These are phyloP conservation scores for Leptinotarsa undecemlineata DNA, from an alignment of 1,140 invertebrate genomes.

Conservation along the genomic window DNA sequence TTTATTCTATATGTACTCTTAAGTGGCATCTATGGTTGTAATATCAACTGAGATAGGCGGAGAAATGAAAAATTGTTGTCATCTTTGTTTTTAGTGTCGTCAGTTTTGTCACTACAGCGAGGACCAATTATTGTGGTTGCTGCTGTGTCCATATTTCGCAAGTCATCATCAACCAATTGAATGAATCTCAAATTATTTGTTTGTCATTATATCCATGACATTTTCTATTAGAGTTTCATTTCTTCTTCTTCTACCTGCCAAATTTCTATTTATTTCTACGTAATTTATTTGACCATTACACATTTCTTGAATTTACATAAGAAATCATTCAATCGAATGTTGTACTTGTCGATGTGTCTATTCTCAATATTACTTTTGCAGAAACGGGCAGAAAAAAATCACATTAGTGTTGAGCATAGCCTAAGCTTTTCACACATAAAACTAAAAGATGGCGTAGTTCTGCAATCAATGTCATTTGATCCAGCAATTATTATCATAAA, in stretches of 20 bases:
- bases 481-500: neutral
- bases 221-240: slow-evolving; percentile 4
- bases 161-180: neutral
- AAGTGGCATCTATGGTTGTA: no score
- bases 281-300: no score
- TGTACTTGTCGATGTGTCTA: neutral
- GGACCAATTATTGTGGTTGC: no score
- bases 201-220: slow-evolving; percentile 3
- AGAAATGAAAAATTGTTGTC: no score
- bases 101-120: no score
- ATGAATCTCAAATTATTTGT: slow-evolving; percentile 7
- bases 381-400: neutral
- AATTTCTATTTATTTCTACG: no score
- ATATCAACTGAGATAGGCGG: no score
- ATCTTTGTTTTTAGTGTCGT: no score
- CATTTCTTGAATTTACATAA: no score
- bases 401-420: neutral
- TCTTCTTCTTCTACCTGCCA: neutral
- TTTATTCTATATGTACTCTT: no score
- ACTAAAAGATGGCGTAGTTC: neutral
- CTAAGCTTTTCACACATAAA: neutral
- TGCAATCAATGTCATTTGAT: no score
- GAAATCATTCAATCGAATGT: neutral
- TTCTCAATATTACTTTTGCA: slow-evolving; percentile 1
- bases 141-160: no score